Evolutionary conservation across 2,797 vertebrate species (phyloP).

Genomic region (Poecilia picta): DNA sequence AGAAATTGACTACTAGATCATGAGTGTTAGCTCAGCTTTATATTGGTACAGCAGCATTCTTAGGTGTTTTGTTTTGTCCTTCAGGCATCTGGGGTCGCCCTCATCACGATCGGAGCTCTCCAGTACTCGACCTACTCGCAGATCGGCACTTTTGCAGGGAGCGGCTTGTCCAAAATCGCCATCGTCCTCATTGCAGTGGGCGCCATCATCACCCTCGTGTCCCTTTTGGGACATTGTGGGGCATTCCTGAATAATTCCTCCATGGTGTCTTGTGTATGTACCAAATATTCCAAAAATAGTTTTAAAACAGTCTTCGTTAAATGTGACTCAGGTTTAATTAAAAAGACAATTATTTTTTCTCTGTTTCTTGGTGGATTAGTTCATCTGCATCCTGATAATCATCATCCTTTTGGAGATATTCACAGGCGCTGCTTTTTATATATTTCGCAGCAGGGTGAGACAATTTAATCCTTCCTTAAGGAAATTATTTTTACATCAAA

Average conservation of each 20-base stretch:
- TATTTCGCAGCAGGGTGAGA: slow-evolving; percentile 48
- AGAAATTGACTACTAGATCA: neutral
- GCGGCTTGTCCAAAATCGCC: slow-evolving; percentile 32
- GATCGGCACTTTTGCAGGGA: slow-evolving; percentile 32
- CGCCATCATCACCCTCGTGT: slow-evolving; percentile 23
- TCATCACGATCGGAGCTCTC: slow-evolving; percentile 44
- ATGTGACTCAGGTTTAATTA: neutral
- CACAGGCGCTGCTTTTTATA: slow-evolving; percentile 43
- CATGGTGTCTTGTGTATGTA: slow-evolving; percentile 50
- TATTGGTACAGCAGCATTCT: neutral
- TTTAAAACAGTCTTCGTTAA: neutral
- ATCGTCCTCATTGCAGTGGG: slow-evolving; percentile 51
- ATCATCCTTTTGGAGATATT: slow-evolving; percentile 49
- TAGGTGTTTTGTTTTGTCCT: slow-evolving; percentile 18
- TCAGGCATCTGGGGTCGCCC: slow-evolving; percentile 51
- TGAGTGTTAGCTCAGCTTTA: neutral
- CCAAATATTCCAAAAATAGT: neutral
- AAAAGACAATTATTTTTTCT: neutral
- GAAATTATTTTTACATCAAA: neutral
- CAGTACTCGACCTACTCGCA: slow-evolving; percentile 26
- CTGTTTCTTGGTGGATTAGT: slow-evolving; percentile 34
- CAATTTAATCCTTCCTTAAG: neutral
- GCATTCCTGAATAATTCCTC: slow-evolving; percentile 25
- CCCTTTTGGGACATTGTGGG: slow-evolving; percentile 45
- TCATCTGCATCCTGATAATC: slow-evolving; percentile 51